Conservation (phyloP, 2,888 invertebrate species). For the Hemithea aestivaria region DNA sequence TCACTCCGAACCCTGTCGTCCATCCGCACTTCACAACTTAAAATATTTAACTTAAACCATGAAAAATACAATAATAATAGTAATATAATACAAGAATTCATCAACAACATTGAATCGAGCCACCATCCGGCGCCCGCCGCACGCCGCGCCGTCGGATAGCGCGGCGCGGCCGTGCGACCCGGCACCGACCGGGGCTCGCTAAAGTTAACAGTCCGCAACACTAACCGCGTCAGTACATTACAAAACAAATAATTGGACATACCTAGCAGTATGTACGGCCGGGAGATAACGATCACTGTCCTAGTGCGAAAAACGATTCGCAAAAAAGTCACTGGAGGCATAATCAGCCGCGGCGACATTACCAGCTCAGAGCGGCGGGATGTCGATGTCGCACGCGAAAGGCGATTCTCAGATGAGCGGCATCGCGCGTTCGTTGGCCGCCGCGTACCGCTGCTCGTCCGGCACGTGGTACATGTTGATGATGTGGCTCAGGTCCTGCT, state of each 20-base stretch:
- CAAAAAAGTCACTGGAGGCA: conserved; percentile 60
- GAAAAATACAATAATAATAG: conserved; percentile 71
- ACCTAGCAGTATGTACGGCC: conserved; percentile 71
- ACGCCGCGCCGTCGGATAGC: conserved; percentile 35
- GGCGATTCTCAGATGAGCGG: conserved; percentile 83
- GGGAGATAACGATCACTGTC: conserved; percentile 68
- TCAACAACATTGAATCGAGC: conserved; percentile 74
- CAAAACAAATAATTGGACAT: conserved; percentile 75
- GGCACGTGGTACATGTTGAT: conserved; percentile 84
- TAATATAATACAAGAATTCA: conserved; percentile 73
- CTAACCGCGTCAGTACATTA: conserved; percentile 61
- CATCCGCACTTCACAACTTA: conserved; percentile 67
- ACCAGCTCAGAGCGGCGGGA: conserved; percentile 81
- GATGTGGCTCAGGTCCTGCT: conserved; percentile 81
- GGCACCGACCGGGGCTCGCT: conserved; percentile 45
- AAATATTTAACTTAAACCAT: conserved; percentile 72
- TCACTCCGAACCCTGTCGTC: conserved; percentile 53
- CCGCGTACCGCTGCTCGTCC: conserved; percentile 81
- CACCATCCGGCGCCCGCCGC: conserved; percentile 4
- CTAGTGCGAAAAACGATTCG: conserved; percentile 53
- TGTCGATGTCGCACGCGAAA: conserved; percentile 82
- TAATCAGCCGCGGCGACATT: conserved; percentile 69
- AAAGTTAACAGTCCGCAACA: conserved; percentile 64
- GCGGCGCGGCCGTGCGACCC: conserved; percentile 21
- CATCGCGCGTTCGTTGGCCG: conserved; percentile 80